Base-by-base conservation (phyloP, 2,113 vertebrate species). In the Sprattus sprattus region DNA sequence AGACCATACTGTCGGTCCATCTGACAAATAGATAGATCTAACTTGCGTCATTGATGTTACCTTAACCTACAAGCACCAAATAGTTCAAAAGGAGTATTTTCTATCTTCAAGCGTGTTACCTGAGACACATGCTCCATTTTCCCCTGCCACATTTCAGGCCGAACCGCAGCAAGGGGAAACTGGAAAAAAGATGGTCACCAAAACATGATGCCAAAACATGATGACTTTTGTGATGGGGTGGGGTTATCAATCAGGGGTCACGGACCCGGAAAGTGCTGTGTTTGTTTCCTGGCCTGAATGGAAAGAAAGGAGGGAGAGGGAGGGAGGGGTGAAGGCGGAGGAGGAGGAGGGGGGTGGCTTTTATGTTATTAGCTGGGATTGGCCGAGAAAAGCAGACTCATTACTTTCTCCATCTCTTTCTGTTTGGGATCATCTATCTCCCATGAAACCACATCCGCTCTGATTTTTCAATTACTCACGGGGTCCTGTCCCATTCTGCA, bases 401-500 rank as follows among this genome's bases (percentile, higher is more conserved):
- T 86, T 86, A 78, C 81, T 82, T 84, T 85, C 52, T 86, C 82
- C 82, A 78, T 78, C 84, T 64, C 50, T 83, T 83, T 71, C 82
- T 85, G 87, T 86, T 86, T 84, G 86, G 85, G 81, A 82, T 49
- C 82, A 86, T 88, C 83, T 88, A 49, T 86, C 85, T 86, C 83
- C 80, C 32, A 81, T 83, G 87, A 60, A 86, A 88, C 85, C 85
- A 86, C 54, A 83, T 82, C 83, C 85, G 84, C 80, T 86, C 85
- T 84, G 60, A 86, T 88, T 88, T 78, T 88, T 84, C 87, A 86
- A 85, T 88, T 86, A 88, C 83, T 86, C 60, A 82, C 78, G 20
- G 71, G 87, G 85, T 86, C 88, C 85, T 84, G 85, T 86, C 75
- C 71, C 32, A 39, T 39, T 78, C 87, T 82, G 82, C 57, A 84